phyloP scores from a whole-genome alignment of 1,140 invertebrate species.

The Vanessa tameamea region DNA sequence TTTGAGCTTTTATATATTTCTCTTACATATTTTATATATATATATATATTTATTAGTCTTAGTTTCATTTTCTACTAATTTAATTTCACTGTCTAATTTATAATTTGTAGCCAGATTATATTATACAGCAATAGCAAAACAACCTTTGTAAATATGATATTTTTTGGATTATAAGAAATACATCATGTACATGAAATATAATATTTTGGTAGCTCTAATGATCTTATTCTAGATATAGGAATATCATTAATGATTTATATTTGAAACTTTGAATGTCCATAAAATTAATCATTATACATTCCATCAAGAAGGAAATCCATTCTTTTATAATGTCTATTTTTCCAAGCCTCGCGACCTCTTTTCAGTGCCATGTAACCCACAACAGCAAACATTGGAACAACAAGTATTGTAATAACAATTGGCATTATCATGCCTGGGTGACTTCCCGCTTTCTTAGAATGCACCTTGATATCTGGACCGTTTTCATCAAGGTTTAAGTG shows the following conservation, averaged over 20 bases:
- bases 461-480: conserved; percentile 40
- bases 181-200: not conserved
- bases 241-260: not conserved
- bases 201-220: conserved; percentile 3
- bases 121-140: conserved; percentile 7
- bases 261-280: not conserved
- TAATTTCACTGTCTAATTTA: not conserved
- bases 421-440: conserved; percentile 84
- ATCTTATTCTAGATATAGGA: not conserved
- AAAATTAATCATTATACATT: conserved; percentile 87
- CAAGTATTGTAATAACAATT: conserved; percentile 84
- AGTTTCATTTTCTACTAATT: not conserved
- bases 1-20: conserved; percentile 11
- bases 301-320: conserved; percentile 91
- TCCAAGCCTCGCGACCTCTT: conserved; percentile 86
- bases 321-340: conserved; percentile 87
- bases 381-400: conserved; percentile 84
- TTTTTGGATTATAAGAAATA: not conserved
- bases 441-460: conserved; percentile 47
- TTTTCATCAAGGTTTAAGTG: conserved; percentile 38
- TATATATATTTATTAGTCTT: not conserved
- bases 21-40: not conserved
- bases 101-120: conserved; percentile 6
- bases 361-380: conserved; percentile 83
- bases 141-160: not conserved